These are phyloP conservation scores for Cebus imitator DNA, from an alignment of 2,113 vertebrate genomes.

Conservation along the genomic window DNA sequence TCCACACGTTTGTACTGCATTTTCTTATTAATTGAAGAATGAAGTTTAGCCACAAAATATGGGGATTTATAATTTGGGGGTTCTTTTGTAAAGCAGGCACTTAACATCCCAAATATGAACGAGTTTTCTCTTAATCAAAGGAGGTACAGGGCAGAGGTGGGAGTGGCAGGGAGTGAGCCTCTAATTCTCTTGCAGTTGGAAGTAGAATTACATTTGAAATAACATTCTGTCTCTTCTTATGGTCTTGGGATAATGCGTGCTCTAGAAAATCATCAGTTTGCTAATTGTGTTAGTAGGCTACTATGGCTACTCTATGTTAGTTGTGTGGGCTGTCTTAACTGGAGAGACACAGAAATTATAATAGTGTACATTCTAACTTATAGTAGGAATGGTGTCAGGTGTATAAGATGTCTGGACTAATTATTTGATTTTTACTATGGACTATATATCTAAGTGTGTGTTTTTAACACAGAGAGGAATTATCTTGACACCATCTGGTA, in stretches of 20 bases:
- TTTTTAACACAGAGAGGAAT: slow-evolving; percentile 74
- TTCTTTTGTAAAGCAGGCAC: not conserved
- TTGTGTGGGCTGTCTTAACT: not conserved
- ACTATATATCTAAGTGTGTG: slow-evolving; percentile 69
- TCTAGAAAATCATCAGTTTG: slow-evolving; percentile 20
- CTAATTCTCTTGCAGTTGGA: not conserved
- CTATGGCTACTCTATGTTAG: not conserved
- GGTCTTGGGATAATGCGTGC: not conserved
- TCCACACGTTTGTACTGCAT: not conserved
- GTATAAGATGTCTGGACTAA: slow-evolving; percentile 3
- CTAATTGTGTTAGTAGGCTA: not conserved
- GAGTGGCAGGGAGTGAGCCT: not conserved
- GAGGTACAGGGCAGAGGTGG: not conserved
- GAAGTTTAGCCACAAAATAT: not conserved
- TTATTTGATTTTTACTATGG: slow-evolving; percentile 45
- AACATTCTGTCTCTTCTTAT: not conserved
- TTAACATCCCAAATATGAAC: not conserved
- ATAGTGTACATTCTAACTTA: not conserved
- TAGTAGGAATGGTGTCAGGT: slow-evolving; percentile 42
- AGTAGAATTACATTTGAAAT: not conserved
- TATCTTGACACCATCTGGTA: slow-evolving; percentile 85
- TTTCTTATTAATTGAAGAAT: slow-evolving; percentile 41
- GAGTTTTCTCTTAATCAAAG: not conserved
- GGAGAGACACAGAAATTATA: not conserved
- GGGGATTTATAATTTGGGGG: not conserved